These are phyloP conservation scores for Entomyzon cyanotis DNA, from an alignment of 2,113 vertebrate species.

Conservation along the genomic window DNA sequence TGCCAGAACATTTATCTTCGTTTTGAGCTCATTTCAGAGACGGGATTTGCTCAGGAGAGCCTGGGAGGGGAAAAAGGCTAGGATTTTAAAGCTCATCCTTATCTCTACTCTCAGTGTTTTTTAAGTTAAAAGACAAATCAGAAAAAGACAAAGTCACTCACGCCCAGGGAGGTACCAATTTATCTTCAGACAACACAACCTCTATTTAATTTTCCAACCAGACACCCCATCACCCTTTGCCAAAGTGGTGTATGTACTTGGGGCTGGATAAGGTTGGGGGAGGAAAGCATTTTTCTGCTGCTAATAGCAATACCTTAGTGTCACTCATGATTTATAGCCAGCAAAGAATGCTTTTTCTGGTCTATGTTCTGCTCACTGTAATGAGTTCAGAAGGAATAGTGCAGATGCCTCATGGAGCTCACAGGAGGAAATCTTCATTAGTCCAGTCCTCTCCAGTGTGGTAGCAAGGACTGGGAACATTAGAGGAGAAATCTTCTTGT, in stretches of 20 bases:
- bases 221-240: not conserved
- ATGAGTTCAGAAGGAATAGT: constrained; percentile 34
- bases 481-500: constrained; percentile 32
- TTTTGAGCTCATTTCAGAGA: constrained; percentile 35
- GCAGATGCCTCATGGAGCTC: constrained; percentile 21
- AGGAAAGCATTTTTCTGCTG: constrained; percentile 25
- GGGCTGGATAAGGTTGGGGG: not conserved
- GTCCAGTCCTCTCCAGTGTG: constrained; percentile 17
- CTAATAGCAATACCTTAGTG: constrained; percentile 45
- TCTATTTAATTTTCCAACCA: constrained; percentile 58
- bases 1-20: constrained; percentile 57
- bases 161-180: not conserved
- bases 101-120: constrained; percentile 39
- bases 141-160: constrained; percentile 37
- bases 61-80: constrained; percentile 29
- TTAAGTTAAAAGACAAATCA: constrained; percentile 51
- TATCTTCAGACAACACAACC: constrained; percentile 55
- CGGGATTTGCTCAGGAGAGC: constrained; percentile 20
- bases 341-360: constrained; percentile 26
- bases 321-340: constrained; percentile 50
- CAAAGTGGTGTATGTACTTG: not conserved
- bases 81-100: constrained; percentile 35
- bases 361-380: constrained; percentile 15
- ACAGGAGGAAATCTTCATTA: constrained; percentile 59
- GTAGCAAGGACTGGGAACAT: constrained; percentile 41